Conservation (phyloP, 2,888 invertebrate genomes). For the Hololepta plana region DNA sequence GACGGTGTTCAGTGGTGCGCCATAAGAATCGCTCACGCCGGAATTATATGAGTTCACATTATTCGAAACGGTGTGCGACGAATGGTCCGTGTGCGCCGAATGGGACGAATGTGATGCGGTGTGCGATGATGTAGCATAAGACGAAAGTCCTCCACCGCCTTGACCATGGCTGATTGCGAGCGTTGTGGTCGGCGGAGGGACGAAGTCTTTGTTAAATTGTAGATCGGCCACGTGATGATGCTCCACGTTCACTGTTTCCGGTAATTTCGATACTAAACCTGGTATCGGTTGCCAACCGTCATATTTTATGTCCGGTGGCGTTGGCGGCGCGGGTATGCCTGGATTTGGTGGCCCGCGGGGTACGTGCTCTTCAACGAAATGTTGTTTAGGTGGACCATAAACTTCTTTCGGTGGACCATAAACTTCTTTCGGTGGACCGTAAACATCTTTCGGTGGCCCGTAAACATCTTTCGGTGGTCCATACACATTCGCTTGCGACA, state of each 20-base stretch:
- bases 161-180: conserved; percentile 6
- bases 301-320: conserved; percentile 55
- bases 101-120: conserved; percentile 8
- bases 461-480: conserved; percentile 9
- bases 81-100: conserved; percentile 8
- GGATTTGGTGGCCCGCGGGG: conserved; percentile 42
- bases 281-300: conserved; percentile 80
- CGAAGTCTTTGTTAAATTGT: conserved; percentile 20
- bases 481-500: no score
- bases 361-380: conserved; percentile 23
- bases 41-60: no score
- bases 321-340: conserved; percentile 55
- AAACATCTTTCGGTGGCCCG: conserved; percentile 8
- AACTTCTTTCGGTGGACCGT: conserved; percentile 11
- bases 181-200: conserved; percentile 19
- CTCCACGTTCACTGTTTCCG: conserved; percentile 9
- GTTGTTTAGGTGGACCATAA: conserved; percentile 6
- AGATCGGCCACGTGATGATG: conserved; percentile 23
- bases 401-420: conserved; percentile 8
- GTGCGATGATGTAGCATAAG: conserved; percentile 9
- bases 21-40: conserved; percentile 32
- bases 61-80: conserved; percentile 9
- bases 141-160: conserved; percentile 8
- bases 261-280: conserved; percentile 33
- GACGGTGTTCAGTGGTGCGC: conserved; percentile 29